These are phyloP conservation scores for Tribolium castaneum DNA, from an alignment of 1,140 invertebrate genomes.

Conservation along the genomic window DNA sequence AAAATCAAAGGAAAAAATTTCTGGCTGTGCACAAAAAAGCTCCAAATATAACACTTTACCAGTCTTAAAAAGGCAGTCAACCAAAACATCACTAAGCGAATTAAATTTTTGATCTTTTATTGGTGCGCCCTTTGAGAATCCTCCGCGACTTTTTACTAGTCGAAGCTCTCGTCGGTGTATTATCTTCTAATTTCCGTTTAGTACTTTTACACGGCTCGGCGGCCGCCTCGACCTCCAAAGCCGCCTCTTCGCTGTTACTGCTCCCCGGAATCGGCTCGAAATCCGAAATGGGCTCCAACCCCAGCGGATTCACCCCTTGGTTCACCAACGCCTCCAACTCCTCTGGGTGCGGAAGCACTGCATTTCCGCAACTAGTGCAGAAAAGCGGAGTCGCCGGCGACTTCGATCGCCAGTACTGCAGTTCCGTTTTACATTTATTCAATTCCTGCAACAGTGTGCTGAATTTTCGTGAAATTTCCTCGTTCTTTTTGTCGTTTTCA, in stretches of 20 bases:
- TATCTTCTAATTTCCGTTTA: slow-evolving; percentile 48
- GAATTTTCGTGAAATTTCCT: slow-evolving; percentile 88
- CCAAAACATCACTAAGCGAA: slow-evolving; percentile 20
- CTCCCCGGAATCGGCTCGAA: slow-evolving; percentile 63
- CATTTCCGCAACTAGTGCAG: slow-evolving; percentile 71
- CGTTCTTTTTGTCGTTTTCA: slow-evolving; percentile 90
- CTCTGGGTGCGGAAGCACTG: slow-evolving; percentile 68
- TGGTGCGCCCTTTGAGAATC: slow-evolving; percentile 47
- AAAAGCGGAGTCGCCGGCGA: slow-evolving; percentile 77
- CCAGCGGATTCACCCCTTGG: slow-evolving; percentile 70
- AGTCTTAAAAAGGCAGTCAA: slow-evolving; percentile 44
- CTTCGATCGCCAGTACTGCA: slow-evolving; percentile 90
- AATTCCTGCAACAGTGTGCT: slow-evolving; percentile 88
- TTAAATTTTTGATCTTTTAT: slow-evolving; percentile 50
- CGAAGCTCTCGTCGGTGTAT: slow-evolving; percentile 20
- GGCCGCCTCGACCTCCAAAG: slow-evolving; percentile 8
- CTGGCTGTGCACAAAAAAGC: slow-evolving; percentile 49
- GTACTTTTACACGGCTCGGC: slow-evolving; percentile 15
- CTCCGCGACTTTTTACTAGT: slow-evolving; percentile 48
- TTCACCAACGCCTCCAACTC: slow-evolving; percentile 72
- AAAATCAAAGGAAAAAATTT: slow-evolving; percentile 41
- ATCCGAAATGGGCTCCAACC: slow-evolving; percentile 57
- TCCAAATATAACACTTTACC: slow-evolving; percentile 41
- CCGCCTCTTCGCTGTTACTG: slow-evolving; percentile 18
- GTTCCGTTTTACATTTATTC: slow-evolving; percentile 89